Conservation (phyloP, 2,113 vertebrate species). For the Rousettus leschenaultii region DNA sequence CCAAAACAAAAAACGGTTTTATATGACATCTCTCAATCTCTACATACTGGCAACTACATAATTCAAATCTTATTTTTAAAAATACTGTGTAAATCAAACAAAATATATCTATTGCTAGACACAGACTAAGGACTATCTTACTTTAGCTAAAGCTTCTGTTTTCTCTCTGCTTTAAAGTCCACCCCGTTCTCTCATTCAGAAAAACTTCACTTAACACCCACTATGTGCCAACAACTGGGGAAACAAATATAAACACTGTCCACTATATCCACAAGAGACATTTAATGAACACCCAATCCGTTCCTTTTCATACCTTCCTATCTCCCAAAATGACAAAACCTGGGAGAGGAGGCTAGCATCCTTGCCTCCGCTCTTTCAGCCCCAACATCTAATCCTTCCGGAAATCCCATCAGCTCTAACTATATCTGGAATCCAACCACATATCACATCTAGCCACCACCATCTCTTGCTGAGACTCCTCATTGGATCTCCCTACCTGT, state of each 20-base stretch:
- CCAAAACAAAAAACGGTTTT: neutral
- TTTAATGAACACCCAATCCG: neutral
- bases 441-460: neutral
- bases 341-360: neutral
- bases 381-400: neutral
- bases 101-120: neutral
- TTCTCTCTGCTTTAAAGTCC: neutral
- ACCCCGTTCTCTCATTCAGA: neutral
- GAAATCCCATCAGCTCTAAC: neutral
- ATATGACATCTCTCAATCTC: neutral
- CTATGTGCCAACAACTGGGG: neutral
- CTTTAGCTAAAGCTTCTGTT: neutral
- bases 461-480: neutral
- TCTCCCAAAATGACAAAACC: neutral
- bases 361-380: neutral
- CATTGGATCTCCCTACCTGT: too few species aligned
- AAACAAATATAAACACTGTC: neutral
- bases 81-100: neutral
- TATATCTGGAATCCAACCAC: neutral
- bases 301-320: neutral
- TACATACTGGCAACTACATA: neutral
- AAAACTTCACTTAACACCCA: neutral
- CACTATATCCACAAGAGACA: neutral
- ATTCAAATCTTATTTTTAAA: neutral
- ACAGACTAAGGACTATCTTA: neutral